A percentile compares a stretch with the other conserved stretches of the same genome.
These are phyloP conservation scores for Parasteatoda tepidariorum DNA, from an alignment of 1,140 invertebrate species.

Conservation along the genomic window DNA sequence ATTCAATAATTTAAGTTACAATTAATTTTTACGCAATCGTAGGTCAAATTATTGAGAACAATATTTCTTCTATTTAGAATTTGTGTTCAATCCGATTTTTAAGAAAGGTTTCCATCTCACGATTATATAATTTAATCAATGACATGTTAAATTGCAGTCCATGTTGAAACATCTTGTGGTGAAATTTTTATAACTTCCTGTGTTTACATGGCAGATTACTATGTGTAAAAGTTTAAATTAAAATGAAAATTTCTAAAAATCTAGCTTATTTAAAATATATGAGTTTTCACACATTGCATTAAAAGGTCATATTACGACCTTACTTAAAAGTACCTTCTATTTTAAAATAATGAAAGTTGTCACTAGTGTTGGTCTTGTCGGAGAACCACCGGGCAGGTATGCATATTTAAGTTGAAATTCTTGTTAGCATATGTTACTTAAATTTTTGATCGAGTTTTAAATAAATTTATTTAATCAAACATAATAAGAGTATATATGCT, in stretches of 20 bases:
- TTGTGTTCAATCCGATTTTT: too few relatives aligned
- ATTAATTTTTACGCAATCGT: too few relatives aligned
- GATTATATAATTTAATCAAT: too few relatives aligned
- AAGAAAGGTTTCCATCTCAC: too few relatives aligned
- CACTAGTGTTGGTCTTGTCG: constrained; percentile 45
- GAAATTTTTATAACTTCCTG: not conserved
- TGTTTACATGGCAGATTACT: not conserved
- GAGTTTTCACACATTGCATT: not conserved
- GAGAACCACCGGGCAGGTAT: constrained; percentile 55
- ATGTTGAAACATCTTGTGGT: not conserved
- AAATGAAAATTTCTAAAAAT: not conserved
- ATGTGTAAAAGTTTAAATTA: not conserved
- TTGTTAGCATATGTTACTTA: not conserved
- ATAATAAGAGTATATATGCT: not conserved
- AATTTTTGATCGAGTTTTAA: not conserved
- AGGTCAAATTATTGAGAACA: too few relatives aligned
- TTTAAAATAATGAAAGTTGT: constrained; percentile 54
- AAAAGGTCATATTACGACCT: constrained; percentile 3
- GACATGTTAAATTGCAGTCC: not conserved
- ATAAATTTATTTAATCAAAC: not conserved
- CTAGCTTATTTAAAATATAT: not conserved
- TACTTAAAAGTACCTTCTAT: not conserved
- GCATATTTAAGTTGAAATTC: not conserved
- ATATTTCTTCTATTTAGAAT: too few relatives aligned
- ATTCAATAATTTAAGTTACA: too few relatives aligned